A percentile compares a stretch with the other conserved stretches of the same genome.
These are phyloP conservation scores for Barnardius zonarius DNA, from an alignment of 2,113 vertebrate species.

Conservation along the genomic window DNA sequence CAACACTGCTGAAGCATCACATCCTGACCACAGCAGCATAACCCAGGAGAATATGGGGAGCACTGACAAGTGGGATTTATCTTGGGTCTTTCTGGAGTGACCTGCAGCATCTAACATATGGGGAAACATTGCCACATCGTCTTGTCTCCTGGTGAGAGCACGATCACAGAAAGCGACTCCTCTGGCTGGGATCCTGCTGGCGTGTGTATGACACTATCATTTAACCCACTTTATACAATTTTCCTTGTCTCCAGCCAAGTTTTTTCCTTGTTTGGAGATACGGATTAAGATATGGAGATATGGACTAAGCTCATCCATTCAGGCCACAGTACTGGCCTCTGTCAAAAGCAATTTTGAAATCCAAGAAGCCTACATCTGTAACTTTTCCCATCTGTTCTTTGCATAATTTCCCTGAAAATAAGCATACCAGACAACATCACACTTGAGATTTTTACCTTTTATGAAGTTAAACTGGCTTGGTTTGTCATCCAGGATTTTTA, in stretches of 20 bases:
- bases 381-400: neutral
- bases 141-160: neutral
- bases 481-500: neutral
- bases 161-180: fast-evolving
- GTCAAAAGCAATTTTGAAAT: neutral
- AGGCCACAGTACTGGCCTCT: neutral
- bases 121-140: fast-evolving
- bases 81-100: neutral
- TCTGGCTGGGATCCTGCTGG: neutral
- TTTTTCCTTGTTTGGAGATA: neutral
- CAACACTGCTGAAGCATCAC: neutral
- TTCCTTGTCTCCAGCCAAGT: neutral
- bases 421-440: neutral
- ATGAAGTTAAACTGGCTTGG: neutral
- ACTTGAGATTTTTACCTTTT: neutral
- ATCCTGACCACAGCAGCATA: fast-evolving
- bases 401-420: neutral
- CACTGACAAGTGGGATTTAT: neutral
- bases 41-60: fast-evolving
- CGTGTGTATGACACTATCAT: neutral
- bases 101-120: fast-evolving
- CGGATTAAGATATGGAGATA: neutral
- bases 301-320: neutral
- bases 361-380: neutral
- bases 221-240: neutral